Evolutionary conservation across 2,888 invertebrate genomes (phyloP).

Genomic region (Philaethria dido): DNA sequence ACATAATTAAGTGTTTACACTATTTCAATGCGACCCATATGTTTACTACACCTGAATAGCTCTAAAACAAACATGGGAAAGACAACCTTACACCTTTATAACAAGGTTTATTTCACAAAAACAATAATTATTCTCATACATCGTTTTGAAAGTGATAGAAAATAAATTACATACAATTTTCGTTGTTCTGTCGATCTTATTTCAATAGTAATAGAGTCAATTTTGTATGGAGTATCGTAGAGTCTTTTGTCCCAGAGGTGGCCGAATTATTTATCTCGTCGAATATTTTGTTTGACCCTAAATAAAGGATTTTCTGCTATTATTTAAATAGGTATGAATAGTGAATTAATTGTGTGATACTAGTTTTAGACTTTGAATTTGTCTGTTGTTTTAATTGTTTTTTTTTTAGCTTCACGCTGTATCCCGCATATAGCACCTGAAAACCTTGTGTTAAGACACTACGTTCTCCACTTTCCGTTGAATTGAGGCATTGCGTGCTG

Average conservation of each 20-base stretch:
- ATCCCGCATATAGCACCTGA: too few relatives aligned
- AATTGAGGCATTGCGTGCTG: too few relatives aligned
- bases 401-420: neutral
- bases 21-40: slow-evolving; percentile 44
- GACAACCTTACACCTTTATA: neutral
- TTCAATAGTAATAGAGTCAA: slow-evolving; percentile 14
- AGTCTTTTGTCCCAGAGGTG: slow-evolving; percentile 35
- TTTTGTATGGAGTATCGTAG: slow-evolving; percentile 3
- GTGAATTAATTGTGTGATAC: neutral
- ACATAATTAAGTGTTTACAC: slow-evolving; percentile 45
- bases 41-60: slow-evolving; percentile 37
- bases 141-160: neutral
- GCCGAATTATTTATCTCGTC: slow-evolving; percentile 36
- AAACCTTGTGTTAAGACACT: too few relatives aligned
- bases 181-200: slow-evolving; percentile 24
- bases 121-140: neutral
- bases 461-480: too few relatives aligned
- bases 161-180: slow-evolving; percentile 15
- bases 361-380: neutral
- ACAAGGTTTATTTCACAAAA: neutral
- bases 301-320: slow-evolving; percentile 28
- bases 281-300: slow-evolving; percentile 28
- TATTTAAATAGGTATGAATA: neutral
- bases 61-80: slow-evolving; percentile 20
- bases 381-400: neutral